Conservation (phyloP, 2,797 vertebrate species). For the Distichodus sexfasciatus region DNA sequence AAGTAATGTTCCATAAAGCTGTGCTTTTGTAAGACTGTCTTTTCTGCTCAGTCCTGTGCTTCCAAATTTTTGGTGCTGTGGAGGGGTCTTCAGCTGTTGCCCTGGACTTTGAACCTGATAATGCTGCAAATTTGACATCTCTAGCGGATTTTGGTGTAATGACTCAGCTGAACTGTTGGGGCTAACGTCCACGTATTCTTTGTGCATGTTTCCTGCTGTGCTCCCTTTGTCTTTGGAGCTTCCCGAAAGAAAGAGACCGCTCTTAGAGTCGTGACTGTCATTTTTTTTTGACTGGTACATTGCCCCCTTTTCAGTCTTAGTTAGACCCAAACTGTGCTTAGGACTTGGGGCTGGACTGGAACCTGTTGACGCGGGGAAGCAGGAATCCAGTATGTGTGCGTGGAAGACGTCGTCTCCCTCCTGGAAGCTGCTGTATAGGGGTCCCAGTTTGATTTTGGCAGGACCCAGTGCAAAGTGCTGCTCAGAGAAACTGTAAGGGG, state of each 20-base stretch:
- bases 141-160: constrained; percentile 83
- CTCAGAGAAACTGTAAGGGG: constrained; percentile 85
- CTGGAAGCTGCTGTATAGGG: constrained; percentile 87
- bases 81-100: constrained; percentile 79
- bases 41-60: constrained; percentile 90
- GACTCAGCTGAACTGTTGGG: constrained; percentile 86
- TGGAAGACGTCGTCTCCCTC: constrained; percentile 85
- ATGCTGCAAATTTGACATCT: constrained; percentile 83
- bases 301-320: constrained; percentile 75
- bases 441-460: constrained; percentile 76
- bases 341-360: constrained; percentile 60
- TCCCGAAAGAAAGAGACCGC: constrained; percentile 81
- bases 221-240: constrained; percentile 81
- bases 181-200: constrained; percentile 79
- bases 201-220: constrained; percentile 63
- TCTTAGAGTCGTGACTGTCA: constrained; percentile 79
- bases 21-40: constrained; percentile 97
- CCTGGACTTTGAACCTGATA: constrained; percentile 78
- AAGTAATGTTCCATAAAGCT: constrained; percentile 93
- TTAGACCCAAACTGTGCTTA: constrained; percentile 70
- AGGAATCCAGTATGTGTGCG: constrained; percentile 77
- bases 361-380: constrained; percentile 70
- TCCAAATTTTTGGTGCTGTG: constrained; percentile 87
- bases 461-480: constrained; percentile 80
- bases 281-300: constrained; percentile 78